These are phyloP conservation scores for Bombus balteatus DNA, from an alignment of 1,140 invertebrate species.

Conservation along the genomic window DNA sequence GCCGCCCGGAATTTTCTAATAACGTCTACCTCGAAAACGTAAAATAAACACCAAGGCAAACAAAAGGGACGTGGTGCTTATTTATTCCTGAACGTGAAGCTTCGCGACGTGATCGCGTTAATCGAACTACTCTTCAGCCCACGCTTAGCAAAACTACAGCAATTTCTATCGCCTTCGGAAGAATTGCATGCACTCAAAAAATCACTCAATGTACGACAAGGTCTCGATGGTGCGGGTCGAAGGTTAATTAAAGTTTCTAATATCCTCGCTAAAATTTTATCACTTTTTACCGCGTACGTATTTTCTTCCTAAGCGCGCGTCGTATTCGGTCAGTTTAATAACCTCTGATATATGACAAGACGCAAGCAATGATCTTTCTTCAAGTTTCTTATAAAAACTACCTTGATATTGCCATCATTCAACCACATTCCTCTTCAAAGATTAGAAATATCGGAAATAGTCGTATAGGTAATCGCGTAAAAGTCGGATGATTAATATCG, in stretches of 20 bases:
- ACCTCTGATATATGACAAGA: no score
- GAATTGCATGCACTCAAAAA: not conserved
- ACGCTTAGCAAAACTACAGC: no score
- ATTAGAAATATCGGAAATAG: not conserved
- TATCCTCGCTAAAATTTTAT: not conserved
- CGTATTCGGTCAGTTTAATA: not conserved
- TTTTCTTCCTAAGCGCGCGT: not conserved
- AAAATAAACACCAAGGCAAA: not conserved
- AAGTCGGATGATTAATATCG: constrained; percentile 13
- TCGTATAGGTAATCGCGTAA: not conserved
- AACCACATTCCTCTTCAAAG: not conserved
- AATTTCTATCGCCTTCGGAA: not conserved
- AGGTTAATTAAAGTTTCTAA: not conserved
- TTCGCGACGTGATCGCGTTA: not conserved
- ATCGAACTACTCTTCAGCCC: not conserved
- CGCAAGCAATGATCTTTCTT: not conserved
- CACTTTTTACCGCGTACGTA: not conserved
- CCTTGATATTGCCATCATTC: not conserved
- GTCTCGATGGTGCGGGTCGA: not conserved
- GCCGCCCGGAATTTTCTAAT: constrained; percentile 43
- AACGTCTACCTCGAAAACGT: not conserved
- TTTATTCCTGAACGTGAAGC: not conserved
- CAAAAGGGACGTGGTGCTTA: not conserved
- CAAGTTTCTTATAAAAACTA: not conserved
- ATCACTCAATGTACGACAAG: not conserved